Conservation (phyloP, 2,113 vertebrate species). For the Recurvirostra avosetta region DNA sequence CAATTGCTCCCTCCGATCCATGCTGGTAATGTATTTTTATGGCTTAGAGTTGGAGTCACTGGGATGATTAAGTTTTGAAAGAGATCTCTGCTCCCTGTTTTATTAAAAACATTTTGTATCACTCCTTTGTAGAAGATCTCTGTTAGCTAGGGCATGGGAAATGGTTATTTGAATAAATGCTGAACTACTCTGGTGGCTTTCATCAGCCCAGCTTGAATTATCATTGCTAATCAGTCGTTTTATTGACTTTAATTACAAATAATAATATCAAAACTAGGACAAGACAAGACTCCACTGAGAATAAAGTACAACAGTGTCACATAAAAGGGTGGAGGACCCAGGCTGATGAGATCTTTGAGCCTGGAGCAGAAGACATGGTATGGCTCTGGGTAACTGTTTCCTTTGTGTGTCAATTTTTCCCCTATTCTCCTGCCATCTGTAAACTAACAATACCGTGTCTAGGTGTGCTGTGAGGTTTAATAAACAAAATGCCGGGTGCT, state of each 20-base stretch:
- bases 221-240: not conserved
- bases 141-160: not conserved
- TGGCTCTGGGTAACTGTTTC: not conserved
- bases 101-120: not conserved
- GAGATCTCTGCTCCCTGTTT: not conserved
- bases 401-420: not conserved
- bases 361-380: not conserved
- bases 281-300: not conserved
- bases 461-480: not conserved
- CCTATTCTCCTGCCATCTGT: not conserved
- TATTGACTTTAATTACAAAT: constrained; percentile 19
- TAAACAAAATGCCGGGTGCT: not conserved
- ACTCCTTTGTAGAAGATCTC: not conserved
- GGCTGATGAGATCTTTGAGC: not conserved
- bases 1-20: accelerated
- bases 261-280: not conserved
- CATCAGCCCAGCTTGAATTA: constrained; percentile 3
- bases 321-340: not conserved
- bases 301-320: not conserved
- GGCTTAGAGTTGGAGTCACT: not conserved
- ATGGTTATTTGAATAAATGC: not conserved
- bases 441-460: not conserved
- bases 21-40: not conserved
- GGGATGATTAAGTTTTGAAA: not conserved
- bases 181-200: not conserved